These are phyloP conservation scores for Gastrophysa polygoni DNA, from an alignment of 2,888 invertebrate genomes.

Conservation along the genomic window DNA sequence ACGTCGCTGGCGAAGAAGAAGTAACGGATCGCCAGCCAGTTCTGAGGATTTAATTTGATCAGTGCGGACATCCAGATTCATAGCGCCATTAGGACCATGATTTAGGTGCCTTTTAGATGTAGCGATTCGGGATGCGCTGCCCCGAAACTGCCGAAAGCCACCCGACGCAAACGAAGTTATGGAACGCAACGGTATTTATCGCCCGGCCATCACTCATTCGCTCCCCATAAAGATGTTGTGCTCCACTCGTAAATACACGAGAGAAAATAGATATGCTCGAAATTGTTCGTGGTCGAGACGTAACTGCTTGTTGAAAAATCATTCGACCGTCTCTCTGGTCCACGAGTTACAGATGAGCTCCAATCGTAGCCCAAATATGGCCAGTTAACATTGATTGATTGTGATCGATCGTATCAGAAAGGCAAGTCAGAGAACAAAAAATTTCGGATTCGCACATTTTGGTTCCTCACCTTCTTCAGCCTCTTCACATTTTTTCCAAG, in stretches of 20 bases:
- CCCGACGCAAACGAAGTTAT: conserved; percentile 36
- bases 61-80: conserved; percentile 61
- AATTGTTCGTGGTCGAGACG: too few species aligned
- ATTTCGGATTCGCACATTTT: too few species aligned
- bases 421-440: too few species aligned
- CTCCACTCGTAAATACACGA: conserved; percentile 13
- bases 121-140: conserved; percentile 45
- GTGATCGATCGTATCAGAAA: too few species aligned
- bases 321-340: too few species aligned
- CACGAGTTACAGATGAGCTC: too few species aligned
- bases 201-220: conserved; percentile 32
- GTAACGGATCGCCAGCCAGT: conserved; percentile 53
- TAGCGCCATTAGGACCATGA: conserved; percentile 61
- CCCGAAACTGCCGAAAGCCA: conserved; percentile 33
- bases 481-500: too few species aligned
- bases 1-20: conserved; percentile 39
- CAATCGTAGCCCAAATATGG: too few species aligned
- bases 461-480: too few species aligned
- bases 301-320: too few species aligned
- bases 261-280: conserved; percentile 8
- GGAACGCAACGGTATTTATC: conserved; percentile 37
- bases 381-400: too few species aligned
- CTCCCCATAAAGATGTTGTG: conserved; percentile 28
- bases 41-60: conserved; percentile 61
- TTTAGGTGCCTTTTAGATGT: conserved; percentile 58